Percentiles rank a stretch among this genome's conserved stretches.
Evolutionary conservation across 2,888 invertebrate species (phyloP).

Genomic region (Hirtodrosophila duncani): DNA sequence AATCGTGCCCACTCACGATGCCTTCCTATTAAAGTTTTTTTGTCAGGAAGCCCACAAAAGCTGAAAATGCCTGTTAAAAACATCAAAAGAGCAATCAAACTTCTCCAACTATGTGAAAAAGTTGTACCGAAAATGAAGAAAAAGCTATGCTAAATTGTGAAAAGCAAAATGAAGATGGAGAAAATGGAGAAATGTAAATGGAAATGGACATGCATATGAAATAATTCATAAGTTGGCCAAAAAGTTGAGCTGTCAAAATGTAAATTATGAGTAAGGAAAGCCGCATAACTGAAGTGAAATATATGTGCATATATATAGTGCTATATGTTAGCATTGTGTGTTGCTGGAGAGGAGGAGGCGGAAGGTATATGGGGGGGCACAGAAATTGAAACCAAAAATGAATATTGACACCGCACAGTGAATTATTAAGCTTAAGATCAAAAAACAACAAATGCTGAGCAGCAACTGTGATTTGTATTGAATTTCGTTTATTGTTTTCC

Average conservation of each 20-base stretch:
- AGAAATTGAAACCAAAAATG: no score
- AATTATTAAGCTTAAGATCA: no score
- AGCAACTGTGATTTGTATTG: constrained; percentile 54
- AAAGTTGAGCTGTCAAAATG: constrained; percentile 39
- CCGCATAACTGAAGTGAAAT: no score
- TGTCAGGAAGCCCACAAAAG: constrained; percentile 1
- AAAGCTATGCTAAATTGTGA: background rate
- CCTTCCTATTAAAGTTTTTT: constrained; percentile 9
- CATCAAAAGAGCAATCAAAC: constrained; percentile 24
- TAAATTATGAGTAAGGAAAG: constrained; percentile 32
- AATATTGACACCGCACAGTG: constrained; percentile 35
- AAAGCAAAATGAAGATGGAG: background rate
- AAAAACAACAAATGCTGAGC: no score
- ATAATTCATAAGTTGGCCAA: constrained; percentile 31
- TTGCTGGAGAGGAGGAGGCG: no score
- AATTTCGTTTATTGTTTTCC: constrained; percentile 59
- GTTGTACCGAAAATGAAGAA: background rate
- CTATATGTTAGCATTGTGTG: no score
- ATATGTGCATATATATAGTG: no score
- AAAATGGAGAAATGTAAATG: background rate
- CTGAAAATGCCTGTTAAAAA: constrained; percentile 10
- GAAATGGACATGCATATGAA: background rate
- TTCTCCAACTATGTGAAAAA: constrained; percentile 19
- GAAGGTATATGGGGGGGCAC: no score
- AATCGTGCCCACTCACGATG: constrained; percentile 1